Evolutionary conservation across 1,140 invertebrate species (phyloP), one percentile per base, ranked within the genome.

Genomic region (Tigriopus japonicus): DNA sequence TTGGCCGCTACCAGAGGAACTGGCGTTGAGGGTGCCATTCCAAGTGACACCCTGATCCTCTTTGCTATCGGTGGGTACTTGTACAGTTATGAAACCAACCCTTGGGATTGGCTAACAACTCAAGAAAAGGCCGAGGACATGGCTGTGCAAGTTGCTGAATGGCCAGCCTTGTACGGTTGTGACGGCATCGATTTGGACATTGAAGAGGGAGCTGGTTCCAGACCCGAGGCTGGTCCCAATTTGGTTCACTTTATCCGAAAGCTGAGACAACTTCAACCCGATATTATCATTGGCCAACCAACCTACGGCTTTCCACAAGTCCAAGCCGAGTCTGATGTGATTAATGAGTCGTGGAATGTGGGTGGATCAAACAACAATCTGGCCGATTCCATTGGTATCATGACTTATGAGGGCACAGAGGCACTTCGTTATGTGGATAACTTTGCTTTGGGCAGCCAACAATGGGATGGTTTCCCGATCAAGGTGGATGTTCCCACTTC

Each of bases 151-250:
- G 56, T 58, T 3, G 56, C 56, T 42, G 42, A n/a, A 28, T 58
- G 56, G 56, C 23, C 23, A 40, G 56, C 28, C 40, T 2, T 14
- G 23, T 58, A 58, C 21, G 56, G 56, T 3, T 35, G 23, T 17
- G 56, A 58, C 40, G 56, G 56, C 1, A 58, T 58, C 15, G 56
- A 58, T 42, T 23, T 58, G n/a, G 56, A 58, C 40, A 58, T 58
- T 10, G 56, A 58, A 41, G 56, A 58, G n/a, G 56, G 56, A 40
- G 56, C 56, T n/a, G 56, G 56, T 15, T n/a, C 24, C 42, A 1
- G 21, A 58, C 17, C 21, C 13, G 56, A 28, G n/a, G 56, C 56
- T 13, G 56, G 56, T n/a, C 56, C 56, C 15, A 58, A 58, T 41
- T n/a, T 58, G 23, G 23, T 58, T n/a, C 40, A 58, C 40, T 58